Evolutionary conservation across 2,797 vertebrate species (phyloP).

Genomic region (Myripristis murdjan): DNA sequence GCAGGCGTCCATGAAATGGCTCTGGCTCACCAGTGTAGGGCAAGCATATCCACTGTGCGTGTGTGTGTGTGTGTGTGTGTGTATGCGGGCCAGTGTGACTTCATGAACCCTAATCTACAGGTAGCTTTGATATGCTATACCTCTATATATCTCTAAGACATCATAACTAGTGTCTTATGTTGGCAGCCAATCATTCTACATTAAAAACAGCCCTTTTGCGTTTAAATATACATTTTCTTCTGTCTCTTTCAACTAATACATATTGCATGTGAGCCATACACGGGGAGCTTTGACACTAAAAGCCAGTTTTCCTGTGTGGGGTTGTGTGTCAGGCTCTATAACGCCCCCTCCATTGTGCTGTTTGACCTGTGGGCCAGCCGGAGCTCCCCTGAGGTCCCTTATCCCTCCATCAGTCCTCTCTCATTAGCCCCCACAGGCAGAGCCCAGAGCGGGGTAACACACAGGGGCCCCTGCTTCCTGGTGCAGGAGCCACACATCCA

Average conservation of each 20-base stretch:
- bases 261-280: constrained; percentile 43
- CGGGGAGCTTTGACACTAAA: constrained; percentile 70
- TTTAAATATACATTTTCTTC: background rate
- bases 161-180: background rate
- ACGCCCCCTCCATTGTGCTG: constrained; percentile 81
- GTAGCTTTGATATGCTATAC: constrained; percentile 39
- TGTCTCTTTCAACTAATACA: background rate
- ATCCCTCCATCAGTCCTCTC: constrained; percentile 82
- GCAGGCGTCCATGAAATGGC: constrained; percentile 80
- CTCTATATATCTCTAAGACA: background rate
- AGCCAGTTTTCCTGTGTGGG: constrained; percentile 72
- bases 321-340: constrained; percentile 77
- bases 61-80: constrained; percentile 1
- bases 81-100: constrained; percentile 31
- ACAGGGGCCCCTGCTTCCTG: constrained; percentile 63
- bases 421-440: constrained; percentile 82
- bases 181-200: too few species aligned
- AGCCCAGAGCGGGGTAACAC: constrained; percentile 67
- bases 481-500: constrained; percentile 1
- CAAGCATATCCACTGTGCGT: constrained; percentile 23
- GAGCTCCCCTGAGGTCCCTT: constrained; percentile 79
- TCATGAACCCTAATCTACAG: constrained; percentile 57
- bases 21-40: constrained; percentile 56
- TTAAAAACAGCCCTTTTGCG: background rate
- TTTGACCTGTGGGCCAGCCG: constrained; percentile 79